These are phyloP conservation scores for Pollimyrus isidori DNA, from an alignment of 2,113 vertebrate species.

Conservation along the genomic window DNA sequence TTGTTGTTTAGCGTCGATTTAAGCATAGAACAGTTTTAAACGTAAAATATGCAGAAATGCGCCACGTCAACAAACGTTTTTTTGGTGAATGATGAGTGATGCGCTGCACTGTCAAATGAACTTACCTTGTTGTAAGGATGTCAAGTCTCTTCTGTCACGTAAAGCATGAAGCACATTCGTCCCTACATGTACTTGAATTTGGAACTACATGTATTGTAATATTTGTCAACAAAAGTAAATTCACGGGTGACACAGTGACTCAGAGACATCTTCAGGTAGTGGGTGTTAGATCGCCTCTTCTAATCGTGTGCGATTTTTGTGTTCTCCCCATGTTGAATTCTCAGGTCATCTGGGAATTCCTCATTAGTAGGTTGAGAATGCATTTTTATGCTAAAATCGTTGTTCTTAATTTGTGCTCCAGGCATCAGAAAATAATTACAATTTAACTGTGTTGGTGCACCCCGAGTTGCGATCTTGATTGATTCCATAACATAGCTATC, in stretches of 20 bases:
- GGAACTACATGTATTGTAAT: neutral
- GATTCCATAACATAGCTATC: neutral
- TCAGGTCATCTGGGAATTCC: neutral
- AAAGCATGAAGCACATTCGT: neutral
- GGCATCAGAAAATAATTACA: neutral
- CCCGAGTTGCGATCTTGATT: neutral
- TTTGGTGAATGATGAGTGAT: neutral
- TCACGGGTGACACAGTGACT: neutral
- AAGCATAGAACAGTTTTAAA: neutral
- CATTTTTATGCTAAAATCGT: neutral
- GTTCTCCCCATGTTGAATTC: neutral
- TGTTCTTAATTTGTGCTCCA: neutral
- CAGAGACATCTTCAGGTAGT: neutral
- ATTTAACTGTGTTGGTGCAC: neutral
- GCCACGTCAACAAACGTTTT: neutral
- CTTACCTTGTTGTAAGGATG: neutral
- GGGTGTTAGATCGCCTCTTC: neutral
- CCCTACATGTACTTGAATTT: neutral
- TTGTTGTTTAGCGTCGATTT: neutral
- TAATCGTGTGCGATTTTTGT: neutral
- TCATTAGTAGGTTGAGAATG: neutral
- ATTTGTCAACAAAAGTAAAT: neutral
- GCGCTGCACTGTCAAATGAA: neutral
- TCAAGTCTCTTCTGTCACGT: neutral
- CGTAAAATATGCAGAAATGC: neutral